Base-by-base conservation (phyloP, 2,888 invertebrate genomes). In the Troglohyphantes excavatus region DNA sequence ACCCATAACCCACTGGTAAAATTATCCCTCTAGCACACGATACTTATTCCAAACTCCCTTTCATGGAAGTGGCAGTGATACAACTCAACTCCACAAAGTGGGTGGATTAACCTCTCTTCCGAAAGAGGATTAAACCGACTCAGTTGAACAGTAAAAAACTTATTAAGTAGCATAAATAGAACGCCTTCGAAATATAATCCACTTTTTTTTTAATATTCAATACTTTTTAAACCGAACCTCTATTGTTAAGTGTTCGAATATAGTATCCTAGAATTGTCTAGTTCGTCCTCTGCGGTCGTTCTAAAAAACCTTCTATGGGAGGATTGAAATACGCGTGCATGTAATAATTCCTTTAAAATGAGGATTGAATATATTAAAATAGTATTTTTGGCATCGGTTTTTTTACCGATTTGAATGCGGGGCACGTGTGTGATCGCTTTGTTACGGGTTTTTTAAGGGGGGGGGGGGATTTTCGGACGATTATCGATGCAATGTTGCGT, bases 281-380 rank as follows among this genome's bases (percentile, higher is more conserved):
- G n/a, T n/a, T n/a, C n/a, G n/a, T n/a, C n/a, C 7, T 23, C 1
- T 9, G 13, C 13, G 21, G 11, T 63, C 27, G 26, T 17, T 53
- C 7, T 65, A 65, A 27, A 27, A 65, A 65, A 26, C 27, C 26
- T 65, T 65, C 13, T 26, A 21, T 65, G 17, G 21, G 2, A 53
- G 23, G 65, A 27, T 65, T 27, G 27, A 17, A 65, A 27, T 65
- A 65, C 26, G 27, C 65, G 65, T 27, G 27, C n/a, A 13, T 23
- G 26, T 26, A 65, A 39, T 39, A 39, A 53, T 53, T 53, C 53
- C n/a, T 53, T 65, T 27, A 27, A 65, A 65, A 11, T 23, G 70
- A 46, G 43, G 17, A 11, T n/a, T 72, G 72, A 72, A 72, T 72
- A 72, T 7, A 72, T 72, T 72, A 72, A 72, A 46, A 53, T 13